Evolutionary conservation across 2,113 vertebrate species (phyloP).

Genomic region (Pseudorasbora parva): DNA sequence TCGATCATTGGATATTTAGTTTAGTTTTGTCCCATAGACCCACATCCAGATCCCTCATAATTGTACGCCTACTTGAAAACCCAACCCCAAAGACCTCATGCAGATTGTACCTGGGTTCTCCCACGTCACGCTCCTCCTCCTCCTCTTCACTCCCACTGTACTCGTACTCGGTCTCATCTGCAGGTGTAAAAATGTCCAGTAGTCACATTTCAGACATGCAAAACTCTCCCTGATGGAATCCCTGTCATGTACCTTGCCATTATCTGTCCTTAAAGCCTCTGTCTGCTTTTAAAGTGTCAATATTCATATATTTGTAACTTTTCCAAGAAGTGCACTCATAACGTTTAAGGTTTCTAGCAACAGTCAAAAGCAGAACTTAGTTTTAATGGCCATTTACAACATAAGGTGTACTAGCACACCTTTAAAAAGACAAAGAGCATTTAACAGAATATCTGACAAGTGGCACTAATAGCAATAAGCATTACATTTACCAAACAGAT

Average conservation of each 20-base stretch:
- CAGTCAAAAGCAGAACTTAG: neutral
- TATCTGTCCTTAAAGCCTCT: neutral
- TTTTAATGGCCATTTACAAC: neutral
- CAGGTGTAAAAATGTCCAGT: constrained; percentile 29
- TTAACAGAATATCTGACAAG: neutral
- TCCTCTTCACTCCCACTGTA: constrained; percentile 99
- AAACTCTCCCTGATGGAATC: neutral
- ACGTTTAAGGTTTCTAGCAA: neutral
- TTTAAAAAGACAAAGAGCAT: neutral
- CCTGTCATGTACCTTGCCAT: neutral
- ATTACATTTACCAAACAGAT: neutral
- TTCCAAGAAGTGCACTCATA: constrained; percentile 9
- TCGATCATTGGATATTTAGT: neutral
- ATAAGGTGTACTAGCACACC: neutral
- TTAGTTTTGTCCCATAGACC: neutral
- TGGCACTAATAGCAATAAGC: neutral
- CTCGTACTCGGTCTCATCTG: constrained; percentile 97
- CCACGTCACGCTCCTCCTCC: constrained; percentile 90
- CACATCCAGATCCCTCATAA: neutral
- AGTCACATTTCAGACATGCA: neutral
- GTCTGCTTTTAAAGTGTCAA: constrained; percentile 9
- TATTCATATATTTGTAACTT: neutral
- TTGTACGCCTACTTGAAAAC: too few relatives aligned
- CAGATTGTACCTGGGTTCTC: constrained; percentile 87
- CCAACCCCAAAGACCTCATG: neutral